A percentile compares a stretch with the other conserved stretches of the same genome.
These are phyloP conservation scores for Deilephila elpenor DNA, from an alignment of 2,888 invertebrate species.

Conservation along the genomic window DNA sequence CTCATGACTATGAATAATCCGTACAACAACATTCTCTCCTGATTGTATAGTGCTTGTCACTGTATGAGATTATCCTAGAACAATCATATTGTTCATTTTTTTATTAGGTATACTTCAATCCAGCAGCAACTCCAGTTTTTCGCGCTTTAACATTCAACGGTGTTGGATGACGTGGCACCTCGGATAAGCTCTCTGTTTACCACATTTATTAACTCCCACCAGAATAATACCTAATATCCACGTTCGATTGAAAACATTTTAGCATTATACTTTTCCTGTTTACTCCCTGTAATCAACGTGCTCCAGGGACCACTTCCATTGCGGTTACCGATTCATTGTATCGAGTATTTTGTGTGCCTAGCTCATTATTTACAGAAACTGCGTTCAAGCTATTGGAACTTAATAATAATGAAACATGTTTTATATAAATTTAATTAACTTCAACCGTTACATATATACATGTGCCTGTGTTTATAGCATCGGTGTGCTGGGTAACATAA, in stretches of 20 bases:
- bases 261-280: slow-evolving; percentile 15
- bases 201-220: not conserved
- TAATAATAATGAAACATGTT: not conserved
- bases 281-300: slow-evolving; percentile 10
- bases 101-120: not conserved
- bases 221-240: not conserved
- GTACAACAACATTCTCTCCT: too few species aligned
- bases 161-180: not conserved
- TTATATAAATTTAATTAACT: not conserved
- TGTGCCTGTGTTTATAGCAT: too few species aligned
- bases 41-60: too few species aligned
- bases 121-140: not conserved
- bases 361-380: not conserved
- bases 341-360: not conserved
- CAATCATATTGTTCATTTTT: too few species aligned
- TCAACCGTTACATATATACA: too few species aligned
- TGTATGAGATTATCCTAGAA: too few species aligned
- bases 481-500: too few species aligned
- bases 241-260: not conserved
- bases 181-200: not conserved
- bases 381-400: not conserved
- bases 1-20: too few species aligned
- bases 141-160: not conserved
- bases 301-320: not conserved
- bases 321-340: slow-evolving; percentile 8